A percentile compares a stretch with the other conserved stretches of the same genome.
phyloP scores from a whole-genome alignment of 2,797 vertebrate genomes.

The Vireo griseus region DNA sequence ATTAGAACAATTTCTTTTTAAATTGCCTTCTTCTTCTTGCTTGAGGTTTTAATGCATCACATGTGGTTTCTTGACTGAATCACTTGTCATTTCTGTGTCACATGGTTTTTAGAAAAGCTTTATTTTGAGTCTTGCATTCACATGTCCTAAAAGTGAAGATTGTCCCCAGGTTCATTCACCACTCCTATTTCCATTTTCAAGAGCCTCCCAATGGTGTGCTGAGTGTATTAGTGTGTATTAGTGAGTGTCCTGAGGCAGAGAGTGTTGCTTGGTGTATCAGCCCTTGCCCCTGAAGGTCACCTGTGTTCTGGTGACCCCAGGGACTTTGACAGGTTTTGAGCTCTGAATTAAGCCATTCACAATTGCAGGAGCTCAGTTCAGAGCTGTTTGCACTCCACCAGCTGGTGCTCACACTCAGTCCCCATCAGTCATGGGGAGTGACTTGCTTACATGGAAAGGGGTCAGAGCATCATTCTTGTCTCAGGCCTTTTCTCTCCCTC shows the following conservation, averaged over 20 bases:
- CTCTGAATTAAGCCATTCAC: neutral
- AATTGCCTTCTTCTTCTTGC: neutral
- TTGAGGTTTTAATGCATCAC: neutral
- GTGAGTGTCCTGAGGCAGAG: neutral
- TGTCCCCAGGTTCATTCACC: neutral
- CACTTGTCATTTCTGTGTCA: neutral
- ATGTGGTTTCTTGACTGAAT: neutral
- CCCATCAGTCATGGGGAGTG: neutral
- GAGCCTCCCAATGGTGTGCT: neutral
- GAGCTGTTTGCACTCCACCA: neutral
- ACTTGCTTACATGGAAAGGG: neutral
- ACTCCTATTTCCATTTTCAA: neutral
- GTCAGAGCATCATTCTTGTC: neutral
- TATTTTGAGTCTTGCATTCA: neutral
- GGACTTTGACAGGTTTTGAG: neutral
- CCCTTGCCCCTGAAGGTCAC: neutral
- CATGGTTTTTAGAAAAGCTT: neutral
- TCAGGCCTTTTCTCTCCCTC: neutral
- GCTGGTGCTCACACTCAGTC: neutral
- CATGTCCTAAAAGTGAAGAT: neutral
- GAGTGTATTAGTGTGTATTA: too few relatives aligned
- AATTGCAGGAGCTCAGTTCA: neutral
- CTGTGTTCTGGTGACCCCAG: neutral
- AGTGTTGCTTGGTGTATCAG: neutral
- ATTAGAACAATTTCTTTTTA: conserved; percentile 4